Evolutionary conservation across 2,888 invertebrate species (phyloP), one percentile per base, ranked within the genome.

Genomic region (Callimorpha dominula): DNA sequence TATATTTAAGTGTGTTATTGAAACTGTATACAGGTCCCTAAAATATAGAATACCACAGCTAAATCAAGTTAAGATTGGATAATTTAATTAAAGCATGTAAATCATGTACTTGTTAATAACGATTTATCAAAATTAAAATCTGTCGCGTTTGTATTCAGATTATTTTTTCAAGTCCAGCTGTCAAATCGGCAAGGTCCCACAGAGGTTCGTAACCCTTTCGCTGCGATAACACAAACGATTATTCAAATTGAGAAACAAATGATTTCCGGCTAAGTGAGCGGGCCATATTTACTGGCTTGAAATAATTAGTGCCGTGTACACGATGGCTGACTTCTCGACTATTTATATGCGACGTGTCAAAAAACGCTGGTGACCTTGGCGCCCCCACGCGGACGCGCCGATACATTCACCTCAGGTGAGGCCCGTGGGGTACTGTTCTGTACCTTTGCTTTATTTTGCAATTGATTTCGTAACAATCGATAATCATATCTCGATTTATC

Each of bases 371-470:
- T 91, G 95, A 94, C 95, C 95, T 95, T 95, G 95, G 86, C 92
- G 94, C 94, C 94, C 93, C 94, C 94, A 91, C 94, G 91, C 94
- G 94, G 93, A 87, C 93, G 90, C 87, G 79, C 77, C 81, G 84
- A 92, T 93, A 92, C 95, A 88, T 95, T 95, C 95, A 95, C 95
- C 95, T 95, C 94, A 91, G 93, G 92, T 92, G 93, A 90, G 94
- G 94, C 94, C 94, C 91, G 90, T 84, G 89, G 90, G 92, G 91
- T 86, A 85, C 83, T 62, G 78, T 72, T 76, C 77, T 73, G 84
- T 86, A 85, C 86, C 86, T 85, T 85, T 79, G 77, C 80, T 84
- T 81, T 78, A 79, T 82, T 86, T 86, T 84, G 84, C 83, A 85
- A 84, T 83, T 79, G 78, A 79, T 85, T 81, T 82, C 67, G 73